Conservation (phyloP, 1,140 invertebrate species). For the Euschistus heros region DNA sequence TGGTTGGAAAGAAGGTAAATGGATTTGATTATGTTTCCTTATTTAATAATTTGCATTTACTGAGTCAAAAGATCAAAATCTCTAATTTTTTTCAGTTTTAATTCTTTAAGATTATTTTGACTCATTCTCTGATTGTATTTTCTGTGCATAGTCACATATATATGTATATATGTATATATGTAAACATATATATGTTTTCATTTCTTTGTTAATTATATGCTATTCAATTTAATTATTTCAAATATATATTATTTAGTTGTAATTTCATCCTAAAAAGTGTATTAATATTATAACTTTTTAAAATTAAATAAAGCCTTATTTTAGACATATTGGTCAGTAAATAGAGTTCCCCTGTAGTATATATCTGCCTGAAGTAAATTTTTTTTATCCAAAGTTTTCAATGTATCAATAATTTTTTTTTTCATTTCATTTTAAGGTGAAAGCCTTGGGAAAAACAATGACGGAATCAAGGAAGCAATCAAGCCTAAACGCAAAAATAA, state of each 20-base stretch:
- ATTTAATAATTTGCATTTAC: not conserved
- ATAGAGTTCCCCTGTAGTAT: not conserved
- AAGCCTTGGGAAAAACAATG: constrained; percentile 65
- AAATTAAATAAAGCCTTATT: not conserved
- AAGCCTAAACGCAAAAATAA: constrained; percentile 70
- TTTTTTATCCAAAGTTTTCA: not conserved
- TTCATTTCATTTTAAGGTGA: constrained; percentile 46
- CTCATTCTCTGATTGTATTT: no score
- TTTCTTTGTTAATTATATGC: no score
- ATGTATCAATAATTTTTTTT: not conserved
- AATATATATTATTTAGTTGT: no score
- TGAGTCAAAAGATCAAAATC: not conserved
- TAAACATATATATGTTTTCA: no score
- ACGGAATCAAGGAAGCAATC: constrained; percentile 59
- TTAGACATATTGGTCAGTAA: not conserved
- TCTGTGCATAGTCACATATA: no score
- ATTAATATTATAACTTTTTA: not conserved
- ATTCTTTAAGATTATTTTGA: no score
- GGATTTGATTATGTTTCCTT: not conserved
- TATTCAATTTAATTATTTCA: no score
- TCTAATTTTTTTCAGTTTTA: not conserved
- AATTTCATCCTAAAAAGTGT: not conserved
- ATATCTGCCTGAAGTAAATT: not conserved
- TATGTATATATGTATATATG: no score
- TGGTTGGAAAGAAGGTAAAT: constrained; percentile 40